Conservation (phyloP, 2,113 vertebrate species). For the Aegithalos caudatus region DNA sequence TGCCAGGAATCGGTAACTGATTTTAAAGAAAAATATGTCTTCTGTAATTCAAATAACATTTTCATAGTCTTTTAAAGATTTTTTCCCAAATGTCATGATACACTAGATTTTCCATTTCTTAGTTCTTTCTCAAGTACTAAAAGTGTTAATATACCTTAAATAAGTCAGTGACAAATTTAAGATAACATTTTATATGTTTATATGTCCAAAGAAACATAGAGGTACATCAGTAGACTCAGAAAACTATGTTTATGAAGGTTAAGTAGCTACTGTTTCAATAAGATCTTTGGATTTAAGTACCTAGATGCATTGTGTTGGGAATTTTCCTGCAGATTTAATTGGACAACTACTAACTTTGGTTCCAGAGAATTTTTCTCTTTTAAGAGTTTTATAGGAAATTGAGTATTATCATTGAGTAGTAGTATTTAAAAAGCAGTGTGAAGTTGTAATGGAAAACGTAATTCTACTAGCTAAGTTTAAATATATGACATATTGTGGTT, state of each 20-base stretch:
- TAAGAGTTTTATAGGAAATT: not conserved
- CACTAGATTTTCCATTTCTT: not conserved
- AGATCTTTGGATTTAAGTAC: not conserved
- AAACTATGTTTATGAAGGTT: not conserved
- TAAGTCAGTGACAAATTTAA: not conserved
- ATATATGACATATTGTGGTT: not conserved
- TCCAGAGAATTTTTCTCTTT: not conserved
- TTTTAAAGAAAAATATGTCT: not conserved
- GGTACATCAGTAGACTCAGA: not conserved
- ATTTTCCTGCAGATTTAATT: not conserved
- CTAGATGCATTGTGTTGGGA: not conserved
- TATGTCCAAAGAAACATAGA: not conserved
- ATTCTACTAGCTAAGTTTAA: not conserved
- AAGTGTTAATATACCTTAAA: not conserved
- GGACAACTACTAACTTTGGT: not conserved
- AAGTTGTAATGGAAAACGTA: not conserved
- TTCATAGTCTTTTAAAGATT: not conserved
- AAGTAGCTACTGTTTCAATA: not conserved
- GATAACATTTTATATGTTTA: not conserved
- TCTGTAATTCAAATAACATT: not conserved
- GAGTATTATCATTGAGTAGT: not conserved
- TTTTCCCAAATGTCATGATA: not conserved
- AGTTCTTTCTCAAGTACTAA: not conserved
- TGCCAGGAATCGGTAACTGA: not conserved
- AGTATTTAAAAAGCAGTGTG: not conserved